Conservation (phyloP, 2,888 invertebrate genomes). For the Temnothorax ravouxi region DNA sequence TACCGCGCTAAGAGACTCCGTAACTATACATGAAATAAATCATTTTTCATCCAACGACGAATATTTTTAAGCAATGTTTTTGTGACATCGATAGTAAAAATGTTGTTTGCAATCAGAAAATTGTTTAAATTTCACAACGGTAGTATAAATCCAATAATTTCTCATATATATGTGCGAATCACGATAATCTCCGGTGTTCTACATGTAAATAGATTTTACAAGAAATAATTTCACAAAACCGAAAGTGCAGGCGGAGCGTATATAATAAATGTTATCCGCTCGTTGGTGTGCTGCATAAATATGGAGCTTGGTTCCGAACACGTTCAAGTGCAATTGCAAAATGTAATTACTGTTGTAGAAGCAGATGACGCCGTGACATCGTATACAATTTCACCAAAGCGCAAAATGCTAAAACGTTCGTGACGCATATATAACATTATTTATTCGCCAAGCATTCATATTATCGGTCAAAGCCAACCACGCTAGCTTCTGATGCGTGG, state of each 20-base stretch:
- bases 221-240: conserved; percentile 26
- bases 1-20: background rate
- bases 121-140: background rate
- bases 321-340: conserved; percentile 57
- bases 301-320: conserved; percentile 36
- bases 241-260: background rate
- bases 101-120: background rate
- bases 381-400: conserved; percentile 59
- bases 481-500: background rate
- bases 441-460: conserved; percentile 61
- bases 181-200: background rate
- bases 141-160: conserved; percentile 12
- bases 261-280: conserved; percentile 34
- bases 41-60: background rate
- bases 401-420: conserved; percentile 58
- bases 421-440: conserved; percentile 62
- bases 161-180: background rate
- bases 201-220: background rate
- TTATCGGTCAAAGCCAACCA: conserved; percentile 49
- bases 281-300: conserved; percentile 26
- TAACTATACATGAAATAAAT: conserved; percentile 27
- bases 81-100: background rate
- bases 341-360: conserved; percentile 63
- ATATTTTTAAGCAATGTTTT: background rate
- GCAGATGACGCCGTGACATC: conserved; percentile 49